Evolutionary conservation across 1,140 invertebrate species (phyloP), one percentile per base, ranked within the genome.

Genomic region (Drosophila nasuta): DNA sequence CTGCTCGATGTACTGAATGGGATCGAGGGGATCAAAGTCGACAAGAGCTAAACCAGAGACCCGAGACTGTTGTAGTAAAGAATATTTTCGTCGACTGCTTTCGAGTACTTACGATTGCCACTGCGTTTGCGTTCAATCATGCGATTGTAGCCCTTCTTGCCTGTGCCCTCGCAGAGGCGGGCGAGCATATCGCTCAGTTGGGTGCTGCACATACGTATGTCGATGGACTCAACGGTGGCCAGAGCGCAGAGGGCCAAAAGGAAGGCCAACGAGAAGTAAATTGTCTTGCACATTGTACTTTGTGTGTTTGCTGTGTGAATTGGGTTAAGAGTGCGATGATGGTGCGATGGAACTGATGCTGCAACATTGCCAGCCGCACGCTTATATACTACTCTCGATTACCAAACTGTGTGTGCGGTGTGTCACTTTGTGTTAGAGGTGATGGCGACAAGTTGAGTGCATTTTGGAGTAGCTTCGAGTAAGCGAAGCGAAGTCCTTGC

Each of bases 361-460:
- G 8, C 3, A 11, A 46, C 51, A 35, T 5, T 46, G 20, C 20
- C 46, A 17, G 28, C 8, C 35, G 48, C 70, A 35, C 56, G 80
- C 81, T 88, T 88, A 83, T 89, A 89, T 88, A 38, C 35, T 38
- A 89, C 80, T 57, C 28, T 57, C 52, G 41, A 70, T 51, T n/a
- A 15, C 30, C 46, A 49, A 10, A 10, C 33, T 17, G 52, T 13
- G 52, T 33, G 30, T 33, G 58, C 13, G 64, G 35, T 59, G 48
- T 86, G 82, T 86, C 82, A 87, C 65, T 66, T 81, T 89, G 85
- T 70, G 68, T 88, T 88, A 88, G 52, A 65, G 74, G 63, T 77
- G 72, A 77, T 64, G 58, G 60, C 60, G 59, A 51, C 77, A 64
- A 70, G 83, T 75, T 81, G 83, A 89, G 80, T 89, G 85, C 83